These are phyloP conservation scores for Miichthys miiuy DNA, from an alignment of 2,797 vertebrate species.

Conservation along the genomic window DNA sequence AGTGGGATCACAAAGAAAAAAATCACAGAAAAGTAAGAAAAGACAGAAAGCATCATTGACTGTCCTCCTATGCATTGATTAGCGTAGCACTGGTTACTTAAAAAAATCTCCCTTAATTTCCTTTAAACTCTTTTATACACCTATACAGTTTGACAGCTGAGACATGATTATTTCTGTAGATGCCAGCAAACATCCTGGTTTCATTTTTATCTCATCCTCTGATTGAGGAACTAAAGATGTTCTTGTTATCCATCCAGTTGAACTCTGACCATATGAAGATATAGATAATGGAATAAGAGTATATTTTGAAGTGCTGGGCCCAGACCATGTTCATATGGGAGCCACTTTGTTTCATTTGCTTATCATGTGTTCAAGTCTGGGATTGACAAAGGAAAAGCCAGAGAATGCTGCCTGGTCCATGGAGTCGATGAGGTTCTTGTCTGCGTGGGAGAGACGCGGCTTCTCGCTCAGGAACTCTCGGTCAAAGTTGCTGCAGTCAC, in stretches of 20 bases:
- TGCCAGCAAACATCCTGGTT: conserved; percentile 22
- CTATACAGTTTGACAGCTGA: conserved; percentile 36
- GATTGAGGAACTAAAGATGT: conserved; percentile 10
- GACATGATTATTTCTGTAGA: conserved; percentile 28
- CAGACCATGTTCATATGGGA: neutral
- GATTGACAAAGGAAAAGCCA: conserved; percentile 97
- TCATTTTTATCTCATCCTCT: conserved; percentile 30
- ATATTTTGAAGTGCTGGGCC: conserved; percentile 9
- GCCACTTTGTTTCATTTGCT: conserved; percentile 82
- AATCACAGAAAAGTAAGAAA: conserved; percentile 20
- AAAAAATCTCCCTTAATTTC: conserved; percentile 59
- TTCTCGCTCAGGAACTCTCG: conserved; percentile 97
- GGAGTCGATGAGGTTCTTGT: conserved; percentile 97
- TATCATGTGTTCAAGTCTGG: conserved; percentile 90
- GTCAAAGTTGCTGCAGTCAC: conserved; percentile 97
- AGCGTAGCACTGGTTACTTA: conserved; percentile 60
- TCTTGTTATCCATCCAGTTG: conserved; percentile 37
- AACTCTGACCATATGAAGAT: conserved; percentile 29
- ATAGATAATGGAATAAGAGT: conserved; percentile 21
- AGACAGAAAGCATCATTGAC: conserved; percentile 45
- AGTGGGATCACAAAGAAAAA: conserved; percentile 58
- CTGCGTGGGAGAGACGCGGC: conserved; percentile 90
- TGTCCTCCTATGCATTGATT: conserved; percentile 41
- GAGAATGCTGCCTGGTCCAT: conserved; percentile 94
- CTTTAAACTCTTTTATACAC: conserved; percentile 45